phyloP scores from a whole-genome alignment of 2,888 invertebrate genomes.

The Eledone cirrhosa region DNA sequence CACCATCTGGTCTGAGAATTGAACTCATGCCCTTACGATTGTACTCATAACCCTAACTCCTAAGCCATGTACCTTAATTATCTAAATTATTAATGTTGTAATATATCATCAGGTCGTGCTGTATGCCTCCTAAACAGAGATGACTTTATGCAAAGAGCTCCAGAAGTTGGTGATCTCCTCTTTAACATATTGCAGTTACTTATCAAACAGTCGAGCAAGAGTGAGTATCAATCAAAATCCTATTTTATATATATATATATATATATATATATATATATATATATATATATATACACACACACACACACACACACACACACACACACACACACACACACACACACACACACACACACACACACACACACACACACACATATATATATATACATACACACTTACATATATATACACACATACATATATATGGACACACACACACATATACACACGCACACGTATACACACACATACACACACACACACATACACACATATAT shows the following conservation, averaged over 20 bases:
- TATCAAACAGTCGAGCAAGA: conserved; percentile 38
- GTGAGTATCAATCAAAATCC: conserved; percentile 35
- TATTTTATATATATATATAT: conserved; percentile 1
- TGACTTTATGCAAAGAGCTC: conserved; percentile 89
- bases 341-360: no score
- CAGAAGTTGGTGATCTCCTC: conserved; percentile 91
- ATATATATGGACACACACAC: no score
- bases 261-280: conserved; percentile 30
- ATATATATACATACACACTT: no score
- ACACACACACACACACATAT: no score
- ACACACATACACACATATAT: conserved; percentile 27
- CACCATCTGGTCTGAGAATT: no score
- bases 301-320: conserved; percentile 18
- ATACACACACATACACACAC: no score
- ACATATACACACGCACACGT: no score
- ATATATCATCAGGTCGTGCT: conserved; percentile 78
- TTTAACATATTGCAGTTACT: conserved; percentile 80
- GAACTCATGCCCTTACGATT: no score
- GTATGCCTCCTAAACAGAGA: conserved; percentile 87
- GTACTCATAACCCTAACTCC: no score
- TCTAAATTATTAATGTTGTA: neutral
- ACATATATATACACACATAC: no score
- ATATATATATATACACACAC: conserved; percentile 26
- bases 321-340: conserved; percentile 1
- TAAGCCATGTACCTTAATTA: no score